Evolutionary conservation across 1,140 invertebrate genomes (phyloP).

Genomic region (Leptonema lineaticorne): DNA sequence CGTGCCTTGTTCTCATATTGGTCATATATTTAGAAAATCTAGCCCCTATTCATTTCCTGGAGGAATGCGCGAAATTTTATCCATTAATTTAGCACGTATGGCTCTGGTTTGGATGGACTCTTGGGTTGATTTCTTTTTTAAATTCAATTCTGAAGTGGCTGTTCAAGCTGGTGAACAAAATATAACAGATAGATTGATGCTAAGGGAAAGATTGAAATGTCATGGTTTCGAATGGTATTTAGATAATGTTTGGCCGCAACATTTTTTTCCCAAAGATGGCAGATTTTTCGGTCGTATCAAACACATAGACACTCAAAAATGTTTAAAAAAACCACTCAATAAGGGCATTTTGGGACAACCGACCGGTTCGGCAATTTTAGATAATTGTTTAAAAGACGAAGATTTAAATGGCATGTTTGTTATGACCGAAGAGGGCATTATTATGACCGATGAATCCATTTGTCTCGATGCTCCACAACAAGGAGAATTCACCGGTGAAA

Average conservation of each 20-base stretch:
- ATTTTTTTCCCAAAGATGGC: slow-evolving; percentile 84
- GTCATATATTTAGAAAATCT: slow-evolving; percentile 95
- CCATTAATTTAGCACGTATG: slow-evolving; percentile 85
- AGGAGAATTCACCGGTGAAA: slow-evolving; percentile 34
- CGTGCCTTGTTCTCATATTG: slow-evolving; percentile 93
- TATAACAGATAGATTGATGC: slow-evolving; percentile 68
- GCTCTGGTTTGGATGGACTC: slow-evolving; percentile 94
- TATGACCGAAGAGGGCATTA: slow-evolving; percentile 61
- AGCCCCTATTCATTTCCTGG: slow-evolving; percentile 91
- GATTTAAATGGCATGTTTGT: slow-evolving; percentile 74
- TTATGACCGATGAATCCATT: slow-evolving; percentile 41
- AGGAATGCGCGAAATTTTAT: slow-evolving; percentile 82
- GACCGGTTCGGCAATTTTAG: slow-evolving; percentile 60
- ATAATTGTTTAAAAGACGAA: slow-evolving; percentile 54
- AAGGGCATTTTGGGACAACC: slow-evolving; percentile 62
- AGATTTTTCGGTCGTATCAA: slow-evolving; percentile 59
- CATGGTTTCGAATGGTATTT: slow-evolving; percentile 95
- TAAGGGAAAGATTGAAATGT: slow-evolving; percentile 81
- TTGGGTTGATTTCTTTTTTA: slow-evolving; percentile 90
- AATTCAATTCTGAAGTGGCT: slow-evolving; percentile 63
- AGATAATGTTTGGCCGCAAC: slow-evolving; percentile 85
- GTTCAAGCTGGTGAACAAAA: slow-evolving; percentile 61
- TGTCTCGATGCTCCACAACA: slow-evolving; percentile 37
- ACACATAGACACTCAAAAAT: slow-evolving; percentile 50
- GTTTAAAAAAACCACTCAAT: slow-evolving; percentile 61